Percentiles rank a stretch among this genome's conserved stretches.
Conservation (phyloP, 2,113 vertebrate species). For the Oncorhynchus nerka region DNA sequence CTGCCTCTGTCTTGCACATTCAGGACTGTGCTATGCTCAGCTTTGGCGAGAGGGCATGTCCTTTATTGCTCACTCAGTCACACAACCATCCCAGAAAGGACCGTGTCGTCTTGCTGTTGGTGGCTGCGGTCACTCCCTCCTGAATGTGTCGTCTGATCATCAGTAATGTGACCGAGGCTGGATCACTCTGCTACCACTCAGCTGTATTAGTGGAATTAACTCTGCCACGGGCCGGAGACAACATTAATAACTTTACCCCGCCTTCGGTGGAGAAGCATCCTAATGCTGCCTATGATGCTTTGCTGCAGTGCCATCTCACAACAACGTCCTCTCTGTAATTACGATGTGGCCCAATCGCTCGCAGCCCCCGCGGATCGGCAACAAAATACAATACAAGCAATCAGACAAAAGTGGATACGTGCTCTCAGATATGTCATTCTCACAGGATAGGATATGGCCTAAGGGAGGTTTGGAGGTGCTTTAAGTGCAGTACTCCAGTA, state of each 20-base stretch:
- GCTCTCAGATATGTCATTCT: not conserved
- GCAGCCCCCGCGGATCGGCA: constrained; percentile 3
- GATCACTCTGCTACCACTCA: constrained; percentile 7
- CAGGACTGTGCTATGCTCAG: not conserved
- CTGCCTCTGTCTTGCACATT: not conserved
- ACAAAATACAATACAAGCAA: constrained; percentile 7
- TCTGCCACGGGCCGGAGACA: constrained; percentile 8
- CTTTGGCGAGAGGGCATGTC: not conserved
- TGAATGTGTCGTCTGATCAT: not conserved
- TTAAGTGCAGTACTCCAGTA: not conserved
- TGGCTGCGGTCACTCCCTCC: not conserved
- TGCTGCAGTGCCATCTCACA: not conserved
- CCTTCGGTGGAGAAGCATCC: not conserved
- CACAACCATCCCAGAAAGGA: not conserved
- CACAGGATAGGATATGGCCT: not conserved
- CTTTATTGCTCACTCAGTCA: not conserved
- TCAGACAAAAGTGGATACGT: not conserved
- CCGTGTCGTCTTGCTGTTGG: not conserved
- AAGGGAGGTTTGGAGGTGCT: not conserved
- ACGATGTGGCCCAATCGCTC: constrained; percentile 13
- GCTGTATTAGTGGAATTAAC: constrained; percentile 28
- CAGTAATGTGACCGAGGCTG: not conserved
- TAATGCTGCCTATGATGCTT: constrained; percentile 11
- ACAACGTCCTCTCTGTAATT: constrained; percentile 24
- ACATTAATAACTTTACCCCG: constrained; percentile 2